Base-by-base conservation (phyloP, 92 coral and sea anemone genomes). In the Epizoanthus rinbou region DNA sequence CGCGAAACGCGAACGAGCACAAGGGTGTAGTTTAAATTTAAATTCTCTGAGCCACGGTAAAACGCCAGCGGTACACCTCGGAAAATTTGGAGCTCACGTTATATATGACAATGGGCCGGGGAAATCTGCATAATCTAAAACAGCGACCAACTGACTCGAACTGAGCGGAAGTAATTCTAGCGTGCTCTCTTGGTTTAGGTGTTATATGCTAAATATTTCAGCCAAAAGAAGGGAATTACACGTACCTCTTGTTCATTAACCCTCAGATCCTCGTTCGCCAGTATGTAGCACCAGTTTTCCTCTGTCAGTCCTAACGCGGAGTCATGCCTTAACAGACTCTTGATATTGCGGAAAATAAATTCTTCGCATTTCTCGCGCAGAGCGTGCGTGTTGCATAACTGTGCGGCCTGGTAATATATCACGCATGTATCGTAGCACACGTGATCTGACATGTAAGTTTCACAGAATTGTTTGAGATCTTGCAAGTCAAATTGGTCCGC, bases 401-500 rank as follows among this genome's bases (percentile, higher is more conserved):
- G 35, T 35, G 68, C 68, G 35, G 68, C 35, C 68, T 63, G 68
- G 28, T 19, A 63, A 22, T 63, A 63, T 8, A 63, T 3, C 69
- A 64, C 69, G 16, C 69, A 64, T 1, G 69, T 64, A 24, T 64
- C 69, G 6, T 64, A 64, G 33, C 9, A 8, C 1, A 64, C 39
- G 2, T 64, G 16, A 1, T 64, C 69, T 23, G 22, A 17, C 69
- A 64, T 64, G 33, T 64, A 64, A 23, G 69, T 23, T 33, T 64
- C 69, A 16, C 69, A 64, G 37, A 64, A 23, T 11, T 64, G 6
- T 64, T 64, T 64, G 35, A 64, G 22, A 33, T 24, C 69, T 33
- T 33, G 69, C 35, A 64, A 10, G 69, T 64, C 69, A 64, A 23
- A 64, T 24, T 10, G 69, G 69, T 64, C 69, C 17, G 69, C 69